Percentiles rank a stretch among this genome's conserved stretches.
phyloP scores from a whole-genome alignment of 2,888 invertebrate species.

The Scaptomyza tumidula region DNA sequence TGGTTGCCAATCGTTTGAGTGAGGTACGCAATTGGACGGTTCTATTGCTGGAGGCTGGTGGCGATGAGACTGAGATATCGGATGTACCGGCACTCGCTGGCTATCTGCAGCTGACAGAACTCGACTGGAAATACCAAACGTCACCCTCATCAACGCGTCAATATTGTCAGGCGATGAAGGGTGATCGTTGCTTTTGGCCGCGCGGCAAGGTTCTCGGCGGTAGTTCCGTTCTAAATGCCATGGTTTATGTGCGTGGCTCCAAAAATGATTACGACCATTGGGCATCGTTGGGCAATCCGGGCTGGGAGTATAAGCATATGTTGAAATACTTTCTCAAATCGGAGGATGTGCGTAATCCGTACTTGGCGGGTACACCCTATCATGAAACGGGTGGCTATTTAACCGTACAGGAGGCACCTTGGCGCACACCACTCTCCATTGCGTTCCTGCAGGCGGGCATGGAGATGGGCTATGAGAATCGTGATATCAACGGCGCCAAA shows the following conservation, averaged over 20 bases:
- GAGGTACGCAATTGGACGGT: slow-evolving; percentile 93
- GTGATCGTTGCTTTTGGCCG: slow-evolving; percentile 95
- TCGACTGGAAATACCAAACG: slow-evolving; percentile 97
- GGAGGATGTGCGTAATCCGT: slow-evolving; percentile 94
- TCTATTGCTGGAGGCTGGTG: slow-evolving; percentile 93
- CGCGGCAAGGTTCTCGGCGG: slow-evolving; percentile 96
- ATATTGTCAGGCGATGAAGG: slow-evolving; percentile 95
- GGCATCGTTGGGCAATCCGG: slow-evolving; percentile 92
- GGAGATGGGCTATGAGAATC: slow-evolving; percentile 92
- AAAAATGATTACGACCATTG: slow-evolving; percentile 94
- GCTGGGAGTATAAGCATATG: slow-evolving; percentile 94
- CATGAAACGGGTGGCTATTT: slow-evolving; percentile 92
- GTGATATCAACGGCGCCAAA: slow-evolving; percentile 92
- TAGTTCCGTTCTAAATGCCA: slow-evolving; percentile 94
- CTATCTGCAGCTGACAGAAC: slow-evolving; percentile 92
- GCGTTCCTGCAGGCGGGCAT: slow-evolving; percentile 92
- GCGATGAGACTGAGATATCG: slow-evolving; percentile 94
- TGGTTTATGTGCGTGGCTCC: slow-evolving; percentile 96
- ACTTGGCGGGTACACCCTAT: slow-evolving; percentile 90
- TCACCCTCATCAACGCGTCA: slow-evolving; percentile 90
- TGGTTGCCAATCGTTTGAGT: slow-evolving; percentile 92
- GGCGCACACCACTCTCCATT: slow-evolving; percentile 92
- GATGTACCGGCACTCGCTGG: slow-evolving; percentile 94
- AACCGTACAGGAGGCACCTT: slow-evolving; percentile 93
- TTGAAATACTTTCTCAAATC: slow-evolving; percentile 94